Base-by-base conservation (phyloP, 2,797 vertebrate species). In the Gymnocypris eckloni region DNA sequence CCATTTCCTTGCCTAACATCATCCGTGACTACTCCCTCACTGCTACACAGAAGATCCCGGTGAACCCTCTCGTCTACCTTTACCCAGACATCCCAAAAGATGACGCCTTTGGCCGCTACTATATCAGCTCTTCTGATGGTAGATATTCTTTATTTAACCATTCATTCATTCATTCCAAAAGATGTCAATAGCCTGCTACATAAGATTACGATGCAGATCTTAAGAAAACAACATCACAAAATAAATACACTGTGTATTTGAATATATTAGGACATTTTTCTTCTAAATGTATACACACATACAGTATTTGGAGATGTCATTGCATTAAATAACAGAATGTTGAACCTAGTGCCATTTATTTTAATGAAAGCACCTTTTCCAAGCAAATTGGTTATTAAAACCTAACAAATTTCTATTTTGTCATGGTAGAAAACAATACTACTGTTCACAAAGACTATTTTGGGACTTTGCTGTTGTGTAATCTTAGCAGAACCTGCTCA, bases 31-130 rank as follows among this genome's bases (percentile, higher is more conserved):
- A 97, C 93, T 97, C 95, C 86, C 93, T 98, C 90, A 96, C 94
- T 91, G 94, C 92, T 0, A 92, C 94, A 0, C 92, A 93, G 70
- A 95, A 94, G 70, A 94, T 92, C 61, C 95, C 93, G 4, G 94
- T 94, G 83, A 97, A 97, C 48, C 97, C 98, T 0, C 95, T 99
- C 88, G 89, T 95, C n/a, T 98, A 94, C 67, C 95, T 99, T 3
- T 99, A 98, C 91, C 98, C 98, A 0, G 90, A 97, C 75, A 96
- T 94, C 82, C 96, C 93, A 89, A 98, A 95, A 88, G 97, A 99
- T 89, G 78, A 48, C 0, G 97, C 95, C 33, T 98, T 99, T 28
- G 94, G 94, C 64, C 93, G 91, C 39, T 97, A 97, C 90, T 96
- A 96, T 93, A 96, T 91, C 90, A 90, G 90, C 41, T 90, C 93